Evolutionary conservation across 2,113 vertebrate genomes (phyloP).

Genomic region (Litocranius walleri): DNA sequence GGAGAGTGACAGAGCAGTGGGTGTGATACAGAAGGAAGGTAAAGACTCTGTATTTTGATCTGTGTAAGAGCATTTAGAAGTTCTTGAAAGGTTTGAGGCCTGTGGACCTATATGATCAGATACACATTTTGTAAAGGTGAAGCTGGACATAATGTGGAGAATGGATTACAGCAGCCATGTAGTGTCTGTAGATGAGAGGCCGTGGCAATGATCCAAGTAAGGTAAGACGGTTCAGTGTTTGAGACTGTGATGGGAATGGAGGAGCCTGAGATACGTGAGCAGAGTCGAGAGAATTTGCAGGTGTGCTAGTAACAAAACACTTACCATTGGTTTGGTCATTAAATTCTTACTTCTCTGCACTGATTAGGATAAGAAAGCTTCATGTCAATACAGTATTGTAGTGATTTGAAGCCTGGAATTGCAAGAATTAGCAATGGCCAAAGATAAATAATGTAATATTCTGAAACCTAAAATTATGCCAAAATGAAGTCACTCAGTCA

Average conservation of each 20-base stretch:
- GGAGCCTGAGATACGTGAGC: neutral
- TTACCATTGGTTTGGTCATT: neutral
- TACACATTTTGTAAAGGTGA: neutral
- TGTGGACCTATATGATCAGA: neutral
- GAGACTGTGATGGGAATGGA: neutral
- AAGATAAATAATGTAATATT: neutral
- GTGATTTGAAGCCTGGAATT: neutral
- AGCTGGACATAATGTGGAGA: neutral
- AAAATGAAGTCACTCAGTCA: neutral
- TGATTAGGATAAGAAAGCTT: neutral
- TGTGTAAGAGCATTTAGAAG: neutral
- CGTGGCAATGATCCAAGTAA: accelerated
- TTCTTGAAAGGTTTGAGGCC: neutral
- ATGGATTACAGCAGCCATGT: neutral
- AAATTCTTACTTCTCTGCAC: neutral
- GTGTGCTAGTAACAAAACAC: neutral
- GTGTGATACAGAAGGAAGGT: neutral
- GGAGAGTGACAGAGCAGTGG: neutral
- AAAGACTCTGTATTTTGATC: neutral
- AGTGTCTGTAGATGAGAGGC: neutral
- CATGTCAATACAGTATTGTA: neutral
- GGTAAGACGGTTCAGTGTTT: neutral
- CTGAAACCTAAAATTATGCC: neutral
- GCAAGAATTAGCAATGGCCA: neutral
- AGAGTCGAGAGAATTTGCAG: neutral